A percentile compares a stretch with the other conserved stretches of the same genome.
Evolutionary conservation across 2,888 invertebrate genomes (phyloP).

Genomic region (Protula sp.): DNA sequence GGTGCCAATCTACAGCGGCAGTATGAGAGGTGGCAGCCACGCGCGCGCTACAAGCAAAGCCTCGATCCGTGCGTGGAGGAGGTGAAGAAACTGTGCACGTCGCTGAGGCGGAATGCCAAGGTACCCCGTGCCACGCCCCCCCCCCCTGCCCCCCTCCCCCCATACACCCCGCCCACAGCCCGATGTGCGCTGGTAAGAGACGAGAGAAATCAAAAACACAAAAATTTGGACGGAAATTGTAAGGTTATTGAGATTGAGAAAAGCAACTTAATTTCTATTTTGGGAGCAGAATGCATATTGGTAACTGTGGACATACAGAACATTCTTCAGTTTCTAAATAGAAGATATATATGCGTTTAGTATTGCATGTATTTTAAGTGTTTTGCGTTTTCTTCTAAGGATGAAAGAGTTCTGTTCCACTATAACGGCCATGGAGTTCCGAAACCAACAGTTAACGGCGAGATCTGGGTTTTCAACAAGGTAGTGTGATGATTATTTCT

Average conservation of each 20-base stretch:
- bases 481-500: conserved; percentile 58
- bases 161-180: no score
- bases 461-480: conserved; percentile 99
- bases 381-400: conserved; percentile 53
- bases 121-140: conserved; percentile 26
- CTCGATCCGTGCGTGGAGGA: conserved; percentile 97
- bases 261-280: no score
- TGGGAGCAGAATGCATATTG: no score
- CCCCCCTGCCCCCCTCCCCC: no score
- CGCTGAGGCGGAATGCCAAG: conserved; percentile 90
- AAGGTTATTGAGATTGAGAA: no score
- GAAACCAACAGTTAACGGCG: conserved; percentile 93
- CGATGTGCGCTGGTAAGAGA: no score
- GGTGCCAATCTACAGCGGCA: conserved; percentile 87
- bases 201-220: no score
- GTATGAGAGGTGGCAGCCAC: conserved; percentile 97
- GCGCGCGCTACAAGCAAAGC: conserved; percentile 90
- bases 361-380: no score
- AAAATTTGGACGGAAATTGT: no score
- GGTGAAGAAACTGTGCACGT: conserved; percentile 92
- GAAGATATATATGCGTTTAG: no score
- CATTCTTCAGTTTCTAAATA: no score
- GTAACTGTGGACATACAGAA: no score
- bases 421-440: conserved; percentile 99
- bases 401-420: conserved; percentile 96